These are phyloP conservation scores for Sphaerophoria rueppellii DNA, from an alignment of 2,888 invertebrate species.

Conservation along the genomic window DNA sequence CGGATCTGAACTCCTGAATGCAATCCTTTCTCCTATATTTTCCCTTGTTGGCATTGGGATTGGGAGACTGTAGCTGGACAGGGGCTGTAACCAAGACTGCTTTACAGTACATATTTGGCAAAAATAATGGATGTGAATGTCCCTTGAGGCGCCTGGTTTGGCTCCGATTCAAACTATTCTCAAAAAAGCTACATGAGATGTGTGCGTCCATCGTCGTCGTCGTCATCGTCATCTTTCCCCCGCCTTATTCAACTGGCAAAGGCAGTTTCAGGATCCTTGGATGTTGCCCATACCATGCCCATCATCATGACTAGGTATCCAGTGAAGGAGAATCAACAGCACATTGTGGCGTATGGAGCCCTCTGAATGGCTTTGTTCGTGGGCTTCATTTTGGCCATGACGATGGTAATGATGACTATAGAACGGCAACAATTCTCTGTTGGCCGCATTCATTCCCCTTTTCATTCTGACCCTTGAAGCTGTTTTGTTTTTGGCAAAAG, in stretches of 20 bases:
- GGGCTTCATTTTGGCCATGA: constrained; percentile 69
- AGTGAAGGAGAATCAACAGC: constrained; percentile 20
- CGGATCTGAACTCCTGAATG: constrained; percentile 32
- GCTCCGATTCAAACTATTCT: constrained; percentile 73
- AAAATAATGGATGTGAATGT: constrained; percentile 74
- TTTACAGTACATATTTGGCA: constrained; percentile 70
- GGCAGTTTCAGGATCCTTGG: constrained; percentile 49
- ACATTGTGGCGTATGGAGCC: constrained; percentile 63
- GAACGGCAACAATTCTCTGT: constrained; percentile 42
- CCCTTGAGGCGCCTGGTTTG: constrained; percentile 74
- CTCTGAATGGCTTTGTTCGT: constrained; percentile 58
- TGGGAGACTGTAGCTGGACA: not conserved
- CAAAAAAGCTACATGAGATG: constrained; percentile 66
- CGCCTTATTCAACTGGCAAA: not conserved
- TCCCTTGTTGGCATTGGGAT: constrained; percentile 31
- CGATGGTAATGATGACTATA: constrained; percentile 65
- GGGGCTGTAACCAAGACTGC: constrained; percentile 10
- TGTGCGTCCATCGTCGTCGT: constrained; percentile 40
- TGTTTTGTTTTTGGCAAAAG: constrained; percentile 51
- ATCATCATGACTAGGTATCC: not conserved
- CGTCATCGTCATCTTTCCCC: constrained; percentile 30
- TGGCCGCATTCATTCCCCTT: constrained; percentile 5
- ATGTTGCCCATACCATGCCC: constrained; percentile 39
- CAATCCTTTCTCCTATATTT: constrained; percentile 39
- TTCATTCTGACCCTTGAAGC: constrained; percentile 6